Evolutionary conservation across 2,797 vertebrate species (phyloP).

Genomic region (Enteromius radiatus): DNA sequence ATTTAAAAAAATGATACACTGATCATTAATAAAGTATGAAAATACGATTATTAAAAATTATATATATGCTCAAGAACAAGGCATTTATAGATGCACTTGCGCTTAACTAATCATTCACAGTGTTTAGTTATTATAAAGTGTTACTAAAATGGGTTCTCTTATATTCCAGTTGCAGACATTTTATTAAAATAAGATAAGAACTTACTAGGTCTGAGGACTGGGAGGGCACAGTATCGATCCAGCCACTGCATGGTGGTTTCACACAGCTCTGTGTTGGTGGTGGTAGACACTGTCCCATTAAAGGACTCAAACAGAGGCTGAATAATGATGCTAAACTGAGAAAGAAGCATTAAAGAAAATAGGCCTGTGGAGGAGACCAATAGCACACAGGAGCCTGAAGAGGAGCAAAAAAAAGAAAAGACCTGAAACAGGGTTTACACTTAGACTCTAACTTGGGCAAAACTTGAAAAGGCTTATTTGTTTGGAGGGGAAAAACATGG

Average conservation of each 20-base stretch:
- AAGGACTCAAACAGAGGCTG: slow-evolving; percentile 97
- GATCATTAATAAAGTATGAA: no score
- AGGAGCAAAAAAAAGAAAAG: background rate
- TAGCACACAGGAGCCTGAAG: background rate
- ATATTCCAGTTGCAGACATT: background rate
- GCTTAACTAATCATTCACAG: no score
- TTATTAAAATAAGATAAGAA: slow-evolving; percentile 43
- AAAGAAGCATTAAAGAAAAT: slow-evolving; percentile 40
- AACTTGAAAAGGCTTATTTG: no score
- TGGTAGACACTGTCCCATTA: slow-evolving; percentile 87
- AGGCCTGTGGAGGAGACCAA: background rate
- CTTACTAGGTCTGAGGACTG: slow-evolving; percentile 92
- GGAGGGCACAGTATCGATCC: slow-evolving; percentile 90
- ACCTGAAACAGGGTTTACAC: background rate
- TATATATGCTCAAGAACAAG: no score
- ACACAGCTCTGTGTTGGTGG: slow-evolving; percentile 86
- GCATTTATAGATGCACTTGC: no score
- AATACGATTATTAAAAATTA: no score
- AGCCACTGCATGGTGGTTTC: slow-evolving; percentile 90
- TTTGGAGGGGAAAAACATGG: no score
- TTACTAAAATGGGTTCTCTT: background rate
- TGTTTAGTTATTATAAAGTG: no score
- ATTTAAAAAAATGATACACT: no score
- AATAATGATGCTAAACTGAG: slow-evolving; percentile 94
- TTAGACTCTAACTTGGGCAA: background rate